Percentiles rank a stretch among this genome's conserved stretches.
Conservation (phyloP, 2,113 vertebrate genomes). For the Catharus bicknelli region DNA sequence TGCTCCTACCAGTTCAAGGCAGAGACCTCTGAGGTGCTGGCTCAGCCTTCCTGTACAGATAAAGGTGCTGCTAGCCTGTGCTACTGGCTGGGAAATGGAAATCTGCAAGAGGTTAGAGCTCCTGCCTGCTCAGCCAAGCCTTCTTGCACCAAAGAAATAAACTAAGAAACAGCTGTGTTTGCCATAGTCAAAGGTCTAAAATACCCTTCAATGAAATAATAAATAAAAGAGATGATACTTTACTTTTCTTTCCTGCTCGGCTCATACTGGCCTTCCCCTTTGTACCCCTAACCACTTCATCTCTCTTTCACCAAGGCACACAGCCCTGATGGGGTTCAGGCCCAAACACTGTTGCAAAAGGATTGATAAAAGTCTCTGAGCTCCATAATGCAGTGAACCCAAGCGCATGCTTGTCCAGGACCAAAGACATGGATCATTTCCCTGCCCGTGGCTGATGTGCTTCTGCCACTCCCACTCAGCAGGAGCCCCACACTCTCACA, state of each 20-base stretch:
- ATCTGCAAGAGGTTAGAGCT: not conserved
- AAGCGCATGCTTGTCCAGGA: not conserved
- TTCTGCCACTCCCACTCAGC: not conserved
- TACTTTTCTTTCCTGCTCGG: not conserved
- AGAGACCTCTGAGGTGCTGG: not conserved
- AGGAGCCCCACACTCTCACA: rapidly evolving
- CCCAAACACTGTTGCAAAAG: not conserved
- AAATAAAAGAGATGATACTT: not conserved
- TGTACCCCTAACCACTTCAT: not conserved
- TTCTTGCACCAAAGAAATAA: not conserved
- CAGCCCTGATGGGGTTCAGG: not conserved
- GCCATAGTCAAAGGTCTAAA: not conserved
- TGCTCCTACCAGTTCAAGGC: not conserved
- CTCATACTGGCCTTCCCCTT: not conserved
- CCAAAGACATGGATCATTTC: not conserved
- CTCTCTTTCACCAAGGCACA: not conserved
- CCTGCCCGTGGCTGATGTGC: not conserved
- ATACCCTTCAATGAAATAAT: not conserved
- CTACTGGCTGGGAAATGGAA: not conserved
- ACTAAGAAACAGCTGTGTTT: not conserved
- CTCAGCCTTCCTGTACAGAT: conserved; percentile 44
- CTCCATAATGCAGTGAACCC: not conserved
- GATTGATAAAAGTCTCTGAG: not conserved
- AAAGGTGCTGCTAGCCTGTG: not conserved
- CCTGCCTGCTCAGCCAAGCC: not conserved